Evolutionary conservation across 2,888 invertebrate species (phyloP).

Genomic region (Caradrina clavipalpis): DNA sequence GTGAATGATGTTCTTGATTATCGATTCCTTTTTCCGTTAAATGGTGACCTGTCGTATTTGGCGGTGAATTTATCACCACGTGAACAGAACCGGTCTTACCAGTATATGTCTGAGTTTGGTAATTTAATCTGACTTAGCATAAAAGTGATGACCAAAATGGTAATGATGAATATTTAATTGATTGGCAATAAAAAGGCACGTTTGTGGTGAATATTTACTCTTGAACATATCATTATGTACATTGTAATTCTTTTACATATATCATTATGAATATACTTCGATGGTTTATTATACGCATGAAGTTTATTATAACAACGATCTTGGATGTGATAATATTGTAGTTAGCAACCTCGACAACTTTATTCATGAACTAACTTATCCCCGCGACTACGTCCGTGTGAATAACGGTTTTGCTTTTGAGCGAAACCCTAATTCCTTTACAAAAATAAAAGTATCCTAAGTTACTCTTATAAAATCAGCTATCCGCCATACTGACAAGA

Average conservation of each 20-base stretch:
- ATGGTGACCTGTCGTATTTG: constrained; percentile 25
- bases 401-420: too few species aligned
- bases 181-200: constrained; percentile 1
- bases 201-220: background rate
- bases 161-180: constrained; percentile 10
- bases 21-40: constrained; percentile 9
- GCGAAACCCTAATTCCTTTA: too few species aligned
- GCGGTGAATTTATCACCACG: constrained; percentile 37
- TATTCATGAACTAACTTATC: background rate
- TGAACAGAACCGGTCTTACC: constrained; percentile 47
- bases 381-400: too few species aligned
- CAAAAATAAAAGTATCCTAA: too few species aligned
- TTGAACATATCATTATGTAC: background rate
- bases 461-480: too few species aligned
- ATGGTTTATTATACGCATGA: background rate
- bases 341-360: background rate
- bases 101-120: constrained; percentile 41
- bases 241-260: background rate
- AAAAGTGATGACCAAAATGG: constrained; percentile 33
- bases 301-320: background rate
- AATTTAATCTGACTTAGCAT: constrained; percentile 48
- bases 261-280: background rate
- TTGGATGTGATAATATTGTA: background rate
- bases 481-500: too few species aligned
- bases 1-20: constrained; percentile 16